These are phyloP conservation scores for Oscheius sp. DNA, from an alignment of 2,888 invertebrate genomes.

Conservation along the genomic window DNA sequence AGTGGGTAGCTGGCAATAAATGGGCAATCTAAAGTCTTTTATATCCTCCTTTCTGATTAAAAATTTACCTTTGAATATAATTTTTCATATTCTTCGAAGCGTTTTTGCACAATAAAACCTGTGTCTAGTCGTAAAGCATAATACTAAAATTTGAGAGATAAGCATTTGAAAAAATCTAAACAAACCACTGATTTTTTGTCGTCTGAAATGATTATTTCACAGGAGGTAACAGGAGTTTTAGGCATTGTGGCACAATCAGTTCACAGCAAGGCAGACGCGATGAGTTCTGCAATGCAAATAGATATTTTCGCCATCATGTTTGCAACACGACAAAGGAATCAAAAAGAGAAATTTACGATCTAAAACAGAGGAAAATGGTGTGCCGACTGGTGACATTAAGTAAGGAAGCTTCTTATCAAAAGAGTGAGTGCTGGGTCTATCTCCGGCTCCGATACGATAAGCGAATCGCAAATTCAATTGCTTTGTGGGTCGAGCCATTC, in stretches of 20 bases:
- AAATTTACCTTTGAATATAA: slow-evolving; percentile 48
- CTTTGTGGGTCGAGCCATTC: background rate
- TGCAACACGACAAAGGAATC: background rate
- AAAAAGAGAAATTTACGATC: background rate
- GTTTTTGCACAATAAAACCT: slow-evolving; percentile 49
- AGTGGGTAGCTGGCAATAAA: slow-evolving; percentile 29
- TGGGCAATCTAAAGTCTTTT: slow-evolving; percentile 32
- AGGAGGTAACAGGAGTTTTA: slow-evolving; percentile 15
- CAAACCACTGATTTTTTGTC: slow-evolving; percentile 47
- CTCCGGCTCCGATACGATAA: slow-evolving; percentile 12
- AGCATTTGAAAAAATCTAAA: slow-evolving; percentile 1
- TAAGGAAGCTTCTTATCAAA: slow-evolving; percentile 13
- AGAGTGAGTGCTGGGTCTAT: slow-evolving; percentile 6
- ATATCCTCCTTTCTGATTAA: background rate
- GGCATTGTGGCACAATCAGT: slow-evolving; percentile 26
- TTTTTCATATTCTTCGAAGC: slow-evolving; percentile 59
- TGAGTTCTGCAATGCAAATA: slow-evolving; percentile 25
- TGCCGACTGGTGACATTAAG: slow-evolving; percentile 8
- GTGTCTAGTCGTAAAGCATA: slow-evolving; percentile 50
- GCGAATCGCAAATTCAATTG: slow-evolving; percentile 13
- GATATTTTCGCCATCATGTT: slow-evolving; percentile 12
- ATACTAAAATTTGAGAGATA: slow-evolving; percentile 37
- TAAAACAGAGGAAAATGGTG: background rate
- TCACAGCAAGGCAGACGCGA: slow-evolving; percentile 14
- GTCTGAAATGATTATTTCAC: slow-evolving; percentile 39